Evolutionary conservation across 2,888 invertebrate genomes (phyloP), one percentile per base, ranked within the genome.

Genomic region (Rambutsinella grinnellia): DNA sequence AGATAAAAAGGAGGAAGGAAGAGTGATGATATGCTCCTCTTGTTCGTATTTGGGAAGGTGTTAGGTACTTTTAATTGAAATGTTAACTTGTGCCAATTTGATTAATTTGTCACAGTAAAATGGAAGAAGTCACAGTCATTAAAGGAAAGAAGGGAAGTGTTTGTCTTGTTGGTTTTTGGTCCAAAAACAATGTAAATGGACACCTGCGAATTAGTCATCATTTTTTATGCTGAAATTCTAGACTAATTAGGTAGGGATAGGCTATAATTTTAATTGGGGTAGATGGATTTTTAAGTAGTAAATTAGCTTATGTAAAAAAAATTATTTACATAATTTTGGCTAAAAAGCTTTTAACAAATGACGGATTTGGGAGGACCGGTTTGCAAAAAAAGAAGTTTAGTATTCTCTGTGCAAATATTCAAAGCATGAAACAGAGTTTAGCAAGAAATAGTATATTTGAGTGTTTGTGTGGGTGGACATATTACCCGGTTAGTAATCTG

Each of bases 351-450:
- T 13, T 36, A 8, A 36, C 13, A 36, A 36, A 36, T 63, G 63
- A 49, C 63, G 27, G 51, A 63, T 63, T 51, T 51, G 63, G 63
- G 23, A 63, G 53, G 63, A 63, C 63, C 63, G 63, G 63, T 63
- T 63, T 63, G n/a, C n/a, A n/a, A n/a, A n/a, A n/a, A n/a, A n/a
- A n/a, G n/a, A n/a, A n/a, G n/a, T n/a, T n/a, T n/a, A n/a, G n/a
- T n/a, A n/a, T n/a, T n/a, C n/a, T n/a, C n/a, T n/a, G n/a, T n/a
- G n/a, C n/a, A n/a, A n/a, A n/a, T 36, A 36, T 5, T 36, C 36
- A 5, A 36, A 13, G 36, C 36, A 36, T 5, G 36, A 13, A 36
- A 13, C 36, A 36, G 36, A 36, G 36, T 36, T 36, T 36, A 36
- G n/a, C n/a, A n/a, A n/a, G n/a, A n/a, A n/a, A n/a, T n/a, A n/a